Evolutionary conservation across 1,140 invertebrate species (phyloP), one percentile per base, ranked within the genome.

Genomic region (Sipha flava): DNA sequence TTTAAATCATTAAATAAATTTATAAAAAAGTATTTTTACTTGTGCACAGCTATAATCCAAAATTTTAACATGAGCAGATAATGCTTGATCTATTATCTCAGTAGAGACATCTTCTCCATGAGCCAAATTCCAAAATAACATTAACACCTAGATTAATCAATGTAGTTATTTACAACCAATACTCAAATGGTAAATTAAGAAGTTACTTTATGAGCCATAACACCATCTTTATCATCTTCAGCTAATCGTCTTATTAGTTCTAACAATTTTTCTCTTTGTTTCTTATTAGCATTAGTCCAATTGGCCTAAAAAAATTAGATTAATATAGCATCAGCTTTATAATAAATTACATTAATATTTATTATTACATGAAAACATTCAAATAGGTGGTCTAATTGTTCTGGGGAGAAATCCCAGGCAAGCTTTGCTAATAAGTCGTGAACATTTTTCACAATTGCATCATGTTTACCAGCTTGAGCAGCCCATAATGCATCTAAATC

Each of bases 141-240:
- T 95, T 81, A 99, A 88, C n/a, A 98, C 95, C 92, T 93, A 83
- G 14, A 54, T 4, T 62, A 54, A 16, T 40, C 34, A 79, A 70
- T 57, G 26, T 37, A 66, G 34, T 81, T 57, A 79, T 49, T 79
- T 70, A 34, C 37, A 34, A 54, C 0, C 2, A 43, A 26, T 62
- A 77, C 29, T 5, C n/a, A 79, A 70, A 37, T 34, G 26, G 16
- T 10, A 29, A 14, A 62, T 64, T 40, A 64, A 75, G 23, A 72
- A n/a, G 23, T 82, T 86, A 94, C 93, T 89, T 98, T 99, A 85
- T 97, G 94, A 64, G 97, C 96, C 96, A 99, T 98, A 18, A 98
- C 94, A 80, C 97, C 97, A 86, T 98, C 96, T 86, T 98, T 98
- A 87, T 99, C 97, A 87, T 98, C 97, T 87, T 99, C 97, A 21